Conservation (phyloP, 1,140 invertebrate species). For the Tetramorium alpestre region DNA sequence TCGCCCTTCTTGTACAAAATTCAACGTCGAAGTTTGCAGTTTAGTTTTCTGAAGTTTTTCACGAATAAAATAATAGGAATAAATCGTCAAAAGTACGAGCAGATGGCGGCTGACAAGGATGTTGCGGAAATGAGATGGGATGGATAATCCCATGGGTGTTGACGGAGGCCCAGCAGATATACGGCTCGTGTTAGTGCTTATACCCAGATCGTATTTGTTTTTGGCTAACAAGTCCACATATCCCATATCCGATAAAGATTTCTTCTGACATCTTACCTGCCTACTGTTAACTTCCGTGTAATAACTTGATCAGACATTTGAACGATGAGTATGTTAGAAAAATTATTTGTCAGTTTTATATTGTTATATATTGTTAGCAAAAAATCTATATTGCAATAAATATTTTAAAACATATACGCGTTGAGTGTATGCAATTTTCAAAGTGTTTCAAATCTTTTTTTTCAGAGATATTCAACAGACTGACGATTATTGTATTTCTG, state of each 20-base stretch:
- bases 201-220: slow-evolving; percentile 79
- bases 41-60: slow-evolving; percentile 57
- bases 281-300: slow-evolving; percentile 58
- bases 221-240: slow-evolving; percentile 79
- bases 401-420: not conserved
- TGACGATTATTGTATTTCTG: not conserved
- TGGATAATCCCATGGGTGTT: slow-evolving; percentile 81
- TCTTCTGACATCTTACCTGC: slow-evolving; percentile 68
- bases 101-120: slow-evolving; percentile 80
- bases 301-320: not conserved
- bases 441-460: not conserved
- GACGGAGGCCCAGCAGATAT: slow-evolving; percentile 77
- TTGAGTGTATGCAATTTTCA: not conserved
- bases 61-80: slow-evolving; percentile 79
- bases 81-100: slow-evolving; percentile 80
- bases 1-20: slow-evolving; percentile 13
- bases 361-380: no score
- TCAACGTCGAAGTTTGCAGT: slow-evolving; percentile 2
- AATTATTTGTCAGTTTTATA: not conserved
- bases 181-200: slow-evolving; percentile 56
- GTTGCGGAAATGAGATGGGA: slow-evolving; percentile 78
- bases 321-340: not conserved
- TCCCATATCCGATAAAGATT: slow-evolving; percentile 72
- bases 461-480: not conserved
- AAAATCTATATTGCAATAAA: not conserved